Conservation (phyloP, 2,888 invertebrate species). For the Lissocephala sabroskyi region DNA sequence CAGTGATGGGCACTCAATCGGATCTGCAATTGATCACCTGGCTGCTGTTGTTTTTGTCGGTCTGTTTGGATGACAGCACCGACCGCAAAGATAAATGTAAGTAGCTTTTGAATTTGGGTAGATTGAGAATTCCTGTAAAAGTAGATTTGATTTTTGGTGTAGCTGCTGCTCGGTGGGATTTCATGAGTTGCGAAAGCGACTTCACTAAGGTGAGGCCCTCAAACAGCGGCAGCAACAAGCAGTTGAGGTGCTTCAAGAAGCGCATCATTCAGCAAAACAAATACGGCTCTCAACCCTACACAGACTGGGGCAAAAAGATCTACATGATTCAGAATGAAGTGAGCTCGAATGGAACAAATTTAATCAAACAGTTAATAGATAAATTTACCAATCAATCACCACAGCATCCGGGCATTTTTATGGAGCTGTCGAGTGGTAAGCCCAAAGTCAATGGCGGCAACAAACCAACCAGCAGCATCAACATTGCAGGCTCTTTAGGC, state of each 20-base stretch:
- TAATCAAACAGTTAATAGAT: not conserved
- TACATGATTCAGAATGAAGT: conserved; percentile 72
- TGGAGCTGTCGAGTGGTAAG: conserved; percentile 75
- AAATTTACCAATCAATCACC: not conserved
- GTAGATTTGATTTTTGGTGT: not conserved
- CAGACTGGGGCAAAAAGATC: conserved; percentile 72
- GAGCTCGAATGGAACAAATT: conserved; percentile 2
- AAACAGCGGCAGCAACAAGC: conserved; percentile 65
- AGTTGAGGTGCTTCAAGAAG: conserved; percentile 71
- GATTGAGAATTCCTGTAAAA: not conserved
- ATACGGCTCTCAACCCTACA: conserved; percentile 69
- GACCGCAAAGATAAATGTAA: conserved; percentile 72
- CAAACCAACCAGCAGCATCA: conserved; percentile 1
- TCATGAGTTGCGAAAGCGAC: conserved; percentile 85
- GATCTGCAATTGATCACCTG: conserved; percentile 82
- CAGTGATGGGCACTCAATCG: conserved; percentile 65
- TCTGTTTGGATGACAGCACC: conserved; percentile 77
- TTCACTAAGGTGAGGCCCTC: conserved; percentile 72
- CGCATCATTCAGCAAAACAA: conserved; percentile 71
- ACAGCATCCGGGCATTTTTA: conserved; percentile 74
- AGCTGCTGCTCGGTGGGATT: conserved; percentile 84
- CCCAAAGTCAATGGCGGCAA: conserved; percentile 60
- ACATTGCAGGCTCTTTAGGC: too few relatives aligned
- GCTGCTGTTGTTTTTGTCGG: conserved; percentile 83
- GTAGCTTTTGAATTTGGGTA: conserved; percentile 2